Percentiles rank a stretch among this genome's conserved stretches.
These are phyloP conservation scores for Centrocercus urophasianus DNA, from an alignment of 2,113 vertebrate genomes.

Conservation along the genomic window DNA sequence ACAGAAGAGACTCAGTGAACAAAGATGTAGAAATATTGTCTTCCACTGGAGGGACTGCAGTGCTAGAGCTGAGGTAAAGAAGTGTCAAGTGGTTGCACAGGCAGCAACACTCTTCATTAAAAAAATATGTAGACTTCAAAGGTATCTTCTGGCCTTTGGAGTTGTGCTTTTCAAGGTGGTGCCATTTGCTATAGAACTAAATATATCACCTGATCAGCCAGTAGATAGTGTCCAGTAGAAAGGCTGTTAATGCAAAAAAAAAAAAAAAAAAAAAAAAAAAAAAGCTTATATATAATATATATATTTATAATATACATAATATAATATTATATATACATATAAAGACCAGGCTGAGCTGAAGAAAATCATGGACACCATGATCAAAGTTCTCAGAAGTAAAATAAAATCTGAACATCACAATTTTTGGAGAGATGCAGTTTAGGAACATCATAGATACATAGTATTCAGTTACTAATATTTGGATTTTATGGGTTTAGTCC, in stretches of 20 bases:
- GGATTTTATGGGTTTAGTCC: background rate
- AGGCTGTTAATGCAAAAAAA: background rate
- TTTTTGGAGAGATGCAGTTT: background rate
- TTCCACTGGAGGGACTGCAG: slow-evolving; percentile 50
- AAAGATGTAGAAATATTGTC: background rate
- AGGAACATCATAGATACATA: background rate
- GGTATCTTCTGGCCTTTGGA: background rate
- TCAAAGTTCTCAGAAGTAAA: background rate
- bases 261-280: too few relatives aligned
- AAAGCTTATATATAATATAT: too few relatives aligned
- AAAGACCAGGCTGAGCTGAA: background rate
- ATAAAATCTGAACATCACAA: accelerated
- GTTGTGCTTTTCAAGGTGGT: background rate
- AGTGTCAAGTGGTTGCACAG: background rate
- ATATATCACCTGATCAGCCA: background rate
- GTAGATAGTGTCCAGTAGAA: background rate
- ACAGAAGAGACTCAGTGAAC: background rate
- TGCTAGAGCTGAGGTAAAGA: background rate
- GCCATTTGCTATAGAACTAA: background rate
- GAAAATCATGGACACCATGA: background rate
- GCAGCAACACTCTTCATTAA: background rate
- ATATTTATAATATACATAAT: too few relatives aligned
- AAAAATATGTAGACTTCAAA: background rate
- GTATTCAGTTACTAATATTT: background rate
- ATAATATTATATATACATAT: too few relatives aligned